A percentile compares a stretch with the other conserved stretches of the same genome.
Conservation (phyloP, 2,797 vertebrate genomes). For the Eospalax fontanierii region DNA sequence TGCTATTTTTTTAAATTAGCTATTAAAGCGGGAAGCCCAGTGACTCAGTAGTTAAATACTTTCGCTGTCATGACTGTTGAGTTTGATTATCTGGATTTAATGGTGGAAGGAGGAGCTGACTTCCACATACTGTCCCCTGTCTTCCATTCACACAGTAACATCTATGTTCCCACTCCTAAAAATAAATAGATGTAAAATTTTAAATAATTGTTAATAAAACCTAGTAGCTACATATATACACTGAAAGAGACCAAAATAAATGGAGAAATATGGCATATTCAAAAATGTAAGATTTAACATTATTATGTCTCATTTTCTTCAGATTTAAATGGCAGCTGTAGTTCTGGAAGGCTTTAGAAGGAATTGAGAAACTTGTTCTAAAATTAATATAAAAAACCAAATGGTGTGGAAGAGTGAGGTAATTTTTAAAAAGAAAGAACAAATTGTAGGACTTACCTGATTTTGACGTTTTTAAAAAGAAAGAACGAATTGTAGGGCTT, state of each 20-base stretch:
- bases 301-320: not conserved
- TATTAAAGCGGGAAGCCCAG: not conserved
- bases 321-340: not conserved
- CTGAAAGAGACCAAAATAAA: not conserved
- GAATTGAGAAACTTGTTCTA: not conserved
- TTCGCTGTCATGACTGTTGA: not conserved
- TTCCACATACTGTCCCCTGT: not conserved
- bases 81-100: not conserved
- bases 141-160: not conserved
- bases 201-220: not conserved
- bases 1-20: not conserved
- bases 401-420: not conserved
- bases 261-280: not conserved
- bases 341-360: not conserved
- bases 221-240: not conserved
- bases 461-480: not conserved
- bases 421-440: not conserved
- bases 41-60: not conserved
- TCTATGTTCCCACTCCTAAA: not conserved
- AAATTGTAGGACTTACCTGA: not conserved
- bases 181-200: not conserved
- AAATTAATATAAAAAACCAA: not conserved
- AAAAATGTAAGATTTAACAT: not conserved
- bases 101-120: not conserved
- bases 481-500: not conserved